phyloP scores from a whole-genome alignment of 2,797 vertebrate genomes.

The Sebastiscus tertius region DNA sequence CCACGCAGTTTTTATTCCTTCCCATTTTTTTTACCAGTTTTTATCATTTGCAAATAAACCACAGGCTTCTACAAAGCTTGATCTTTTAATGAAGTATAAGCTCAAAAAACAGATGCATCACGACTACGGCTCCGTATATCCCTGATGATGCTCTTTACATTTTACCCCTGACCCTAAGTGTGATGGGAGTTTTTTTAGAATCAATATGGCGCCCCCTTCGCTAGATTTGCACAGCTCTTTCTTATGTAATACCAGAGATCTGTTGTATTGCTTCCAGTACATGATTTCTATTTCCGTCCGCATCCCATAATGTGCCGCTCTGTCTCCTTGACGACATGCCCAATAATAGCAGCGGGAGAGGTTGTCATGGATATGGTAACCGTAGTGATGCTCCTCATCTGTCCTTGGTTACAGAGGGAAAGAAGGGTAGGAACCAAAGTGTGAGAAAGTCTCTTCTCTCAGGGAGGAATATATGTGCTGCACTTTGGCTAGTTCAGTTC shows the following conservation, averaged over 20 bases:
- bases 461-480: conserved; percentile 25
- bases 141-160: background rate
- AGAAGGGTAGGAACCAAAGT: conserved; percentile 65
- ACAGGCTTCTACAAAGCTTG: background rate
- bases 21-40: background rate
- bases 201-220: conserved; percentile 37
- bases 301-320: conserved; percentile 78
- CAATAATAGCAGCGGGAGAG: conserved; percentile 77
- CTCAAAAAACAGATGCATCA: conserved; percentile 18
- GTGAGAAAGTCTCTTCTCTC: conserved; percentile 40
- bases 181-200: conserved; percentile 37
- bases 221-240: conserved; percentile 43
- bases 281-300: conserved; percentile 74
- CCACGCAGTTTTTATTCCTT: background rate
- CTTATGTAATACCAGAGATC: conserved; percentile 73
- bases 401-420: conserved; percentile 72
- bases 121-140: background rate
- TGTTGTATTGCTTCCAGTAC: conserved; percentile 68
- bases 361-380: conserved; percentile 88
- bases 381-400: conserved; percentile 81
- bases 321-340: conserved; percentile 76
- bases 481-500: conserved; percentile 11
- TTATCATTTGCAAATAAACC: conserved; percentile 1
- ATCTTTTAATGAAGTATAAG: background rate
- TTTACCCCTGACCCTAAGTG: conserved; percentile 10